A percentile compares a stretch with the other conserved stretches of the same genome.
Evolutionary conservation across 2,888 invertebrate species (phyloP).

Genomic region (Stegophylla sp.): DNA sequence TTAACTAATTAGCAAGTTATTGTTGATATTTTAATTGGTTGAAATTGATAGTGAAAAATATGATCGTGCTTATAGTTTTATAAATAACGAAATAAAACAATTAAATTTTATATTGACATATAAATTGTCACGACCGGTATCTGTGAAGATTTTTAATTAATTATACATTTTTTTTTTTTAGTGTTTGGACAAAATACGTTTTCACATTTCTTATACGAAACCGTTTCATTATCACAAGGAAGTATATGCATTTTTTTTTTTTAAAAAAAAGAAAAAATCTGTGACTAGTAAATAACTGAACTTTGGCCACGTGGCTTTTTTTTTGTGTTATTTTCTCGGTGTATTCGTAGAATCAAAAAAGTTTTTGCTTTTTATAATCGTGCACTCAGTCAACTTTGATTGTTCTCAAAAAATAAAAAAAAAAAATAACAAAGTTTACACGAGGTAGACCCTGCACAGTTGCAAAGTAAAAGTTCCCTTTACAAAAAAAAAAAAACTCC

Average conservation of each 20-base stretch:
- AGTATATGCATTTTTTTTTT: neutral
- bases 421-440: constrained; percentile 46
- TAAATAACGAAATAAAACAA: neutral
- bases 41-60: too few relatives aligned
- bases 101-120: neutral
- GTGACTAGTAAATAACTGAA: constrained; percentile 32
- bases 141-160: neutral
- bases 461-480: constrained; percentile 18
- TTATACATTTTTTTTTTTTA: constrained; percentile 17
- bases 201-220: neutral
- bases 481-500: constrained; percentile 39
- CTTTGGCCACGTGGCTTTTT: constrained; percentile 42
- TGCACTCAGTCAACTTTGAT: constrained; percentile 55
- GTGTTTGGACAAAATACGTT: neutral
- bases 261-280: neutral
- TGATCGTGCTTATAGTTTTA: too few relatives aligned
- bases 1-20: too few relatives aligned
- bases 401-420: constrained; percentile 32
- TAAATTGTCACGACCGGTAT: neutral
- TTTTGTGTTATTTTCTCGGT: constrained; percentile 31
- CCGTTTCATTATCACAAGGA: neutral
- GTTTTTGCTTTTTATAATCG: constrained; percentile 53
- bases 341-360: constrained; percentile 45
- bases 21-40: too few relatives aligned
- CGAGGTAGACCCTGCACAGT: constrained; percentile 26